A percentile compares a stretch with the other conserved stretches of the same genome.
Conservation (phyloP, 2,797 vertebrate genomes). For the Enoplosus armatus region DNA sequence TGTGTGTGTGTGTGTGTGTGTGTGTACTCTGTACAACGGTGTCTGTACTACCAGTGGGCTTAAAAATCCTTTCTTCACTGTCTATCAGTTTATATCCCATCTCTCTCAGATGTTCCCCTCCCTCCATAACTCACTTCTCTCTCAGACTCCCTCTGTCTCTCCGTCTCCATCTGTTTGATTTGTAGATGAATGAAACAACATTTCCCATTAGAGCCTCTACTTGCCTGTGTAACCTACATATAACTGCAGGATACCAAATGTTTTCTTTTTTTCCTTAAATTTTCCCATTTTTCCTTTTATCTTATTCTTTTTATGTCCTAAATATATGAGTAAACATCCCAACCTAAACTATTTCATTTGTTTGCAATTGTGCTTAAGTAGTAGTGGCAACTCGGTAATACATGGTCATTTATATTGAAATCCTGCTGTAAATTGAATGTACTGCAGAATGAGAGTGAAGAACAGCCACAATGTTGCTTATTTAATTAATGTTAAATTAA, state of each 20-base stretch:
- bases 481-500: too few relatives aligned
- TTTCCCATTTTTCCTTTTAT: background rate
- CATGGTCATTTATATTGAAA: background rate
- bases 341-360: background rate
- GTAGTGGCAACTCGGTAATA: background rate
- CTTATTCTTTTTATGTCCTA: background rate
- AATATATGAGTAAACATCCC: conserved; percentile 12
- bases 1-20: background rate
- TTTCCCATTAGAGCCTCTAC: conserved; percentile 53
- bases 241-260: conserved; percentile 33
- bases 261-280: background rate
- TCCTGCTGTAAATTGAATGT: background rate
- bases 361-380: background rate
- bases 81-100: conserved; percentile 50
- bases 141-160: conserved; percentile 35
- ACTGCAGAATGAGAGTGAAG: background rate
- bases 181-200: conserved; percentile 60
- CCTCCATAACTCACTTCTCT: conserved; percentile 30
- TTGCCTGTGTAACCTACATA: conserved; percentile 65
- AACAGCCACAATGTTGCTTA: background rate
- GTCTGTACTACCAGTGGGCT: conserved; percentile 39
- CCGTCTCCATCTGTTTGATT: conserved; percentile 63
- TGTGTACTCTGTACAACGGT: conserved; percentile 8
- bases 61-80: conserved; percentile 37
- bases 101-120: conserved; percentile 41